Evolutionary conservation across 2,113 vertebrate species (phyloP).

Genomic region (Austrofundulus limnaeus): DNA sequence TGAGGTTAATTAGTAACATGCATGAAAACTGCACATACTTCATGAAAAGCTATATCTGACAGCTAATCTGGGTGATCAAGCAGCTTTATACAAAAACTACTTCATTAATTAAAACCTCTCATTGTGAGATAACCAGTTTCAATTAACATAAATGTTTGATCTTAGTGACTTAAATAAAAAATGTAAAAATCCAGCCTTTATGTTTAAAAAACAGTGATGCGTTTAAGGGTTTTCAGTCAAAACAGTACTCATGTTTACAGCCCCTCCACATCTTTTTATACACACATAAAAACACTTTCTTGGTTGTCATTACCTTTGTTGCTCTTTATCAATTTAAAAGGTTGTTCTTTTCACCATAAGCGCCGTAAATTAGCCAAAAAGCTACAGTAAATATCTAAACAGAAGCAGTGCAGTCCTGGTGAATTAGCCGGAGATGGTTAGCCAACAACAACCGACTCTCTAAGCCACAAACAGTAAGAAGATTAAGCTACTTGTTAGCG

Average conservation of each 20-base stretch:
- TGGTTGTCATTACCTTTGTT: background rate
- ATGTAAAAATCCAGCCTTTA: no score
- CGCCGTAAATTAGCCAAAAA: background rate
- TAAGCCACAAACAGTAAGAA: slow-evolving; percentile 47
- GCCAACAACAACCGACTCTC: no score
- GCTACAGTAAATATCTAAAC: background rate
- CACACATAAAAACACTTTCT: no score
- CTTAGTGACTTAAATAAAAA: no score
- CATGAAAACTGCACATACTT: background rate
- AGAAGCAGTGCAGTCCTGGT: slow-evolving; percentile 45
- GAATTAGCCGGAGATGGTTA: slow-evolving; percentile 54
- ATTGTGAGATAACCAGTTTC: no score
- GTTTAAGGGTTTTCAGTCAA: no score
- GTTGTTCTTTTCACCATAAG: background rate
- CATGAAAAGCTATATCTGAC: no score
- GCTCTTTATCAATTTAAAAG: background rate
- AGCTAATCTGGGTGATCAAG: background rate
- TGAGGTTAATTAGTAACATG: background rate
- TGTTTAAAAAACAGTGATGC: no score
- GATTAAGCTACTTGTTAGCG: slow-evolving; percentile 60
- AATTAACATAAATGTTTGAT: no score
- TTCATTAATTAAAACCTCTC: no score
- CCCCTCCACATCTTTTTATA: no score
- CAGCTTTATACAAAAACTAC: background rate
- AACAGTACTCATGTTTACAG: background rate